A percentile compares a stretch with the other conserved stretches of the same genome.
Conservation (phyloP, 2,797 vertebrate genomes). For the Philypnodon macrostomus region DNA sequence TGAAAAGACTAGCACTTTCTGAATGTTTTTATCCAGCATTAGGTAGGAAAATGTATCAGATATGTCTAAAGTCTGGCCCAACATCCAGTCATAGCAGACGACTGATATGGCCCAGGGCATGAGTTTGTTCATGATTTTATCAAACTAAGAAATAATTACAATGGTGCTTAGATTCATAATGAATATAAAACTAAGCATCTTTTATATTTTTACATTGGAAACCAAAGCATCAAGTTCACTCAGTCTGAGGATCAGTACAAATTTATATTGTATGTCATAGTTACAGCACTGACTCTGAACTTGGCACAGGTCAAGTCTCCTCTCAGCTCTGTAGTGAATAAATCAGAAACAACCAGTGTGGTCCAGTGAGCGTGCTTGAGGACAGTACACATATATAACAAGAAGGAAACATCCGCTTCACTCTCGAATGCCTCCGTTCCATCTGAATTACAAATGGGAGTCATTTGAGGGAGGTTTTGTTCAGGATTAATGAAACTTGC, state of each 20-base stretch:
- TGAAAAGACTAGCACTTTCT: too few relatives aligned
- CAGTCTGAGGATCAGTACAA: neutral
- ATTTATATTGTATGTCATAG: neutral
- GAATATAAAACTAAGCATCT: too few relatives aligned
- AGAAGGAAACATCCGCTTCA: neutral
- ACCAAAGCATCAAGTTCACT: too few relatives aligned
- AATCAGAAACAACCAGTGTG: slow-evolving; percentile 18
- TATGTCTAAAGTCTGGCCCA: too few relatives aligned
- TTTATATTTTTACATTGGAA: too few relatives aligned
- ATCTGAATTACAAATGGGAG: slow-evolving; percentile 37
- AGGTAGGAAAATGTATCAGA: too few relatives aligned
- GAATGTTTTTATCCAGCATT: too few relatives aligned
- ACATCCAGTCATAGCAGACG: too few relatives aligned
- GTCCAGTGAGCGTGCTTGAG: slow-evolving; percentile 9
- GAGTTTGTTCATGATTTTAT: too few relatives aligned
- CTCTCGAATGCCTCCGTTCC: neutral
- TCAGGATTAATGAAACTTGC: slow-evolving; percentile 26
- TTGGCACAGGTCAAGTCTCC: slow-evolving; percentile 27
- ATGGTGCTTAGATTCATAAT: too few relatives aligned
- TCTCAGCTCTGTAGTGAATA: slow-evolving; percentile 29
- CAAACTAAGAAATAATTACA: too few relatives aligned
- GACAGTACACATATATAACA: slow-evolving; percentile 26
- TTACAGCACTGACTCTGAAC: neutral
- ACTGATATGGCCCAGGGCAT: too few relatives aligned
- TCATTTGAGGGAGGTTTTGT: slow-evolving; percentile 15